These are phyloP conservation scores for Hyles euphorbiae DNA, from an alignment of 1,140 invertebrate species.

Conservation along the genomic window DNA sequence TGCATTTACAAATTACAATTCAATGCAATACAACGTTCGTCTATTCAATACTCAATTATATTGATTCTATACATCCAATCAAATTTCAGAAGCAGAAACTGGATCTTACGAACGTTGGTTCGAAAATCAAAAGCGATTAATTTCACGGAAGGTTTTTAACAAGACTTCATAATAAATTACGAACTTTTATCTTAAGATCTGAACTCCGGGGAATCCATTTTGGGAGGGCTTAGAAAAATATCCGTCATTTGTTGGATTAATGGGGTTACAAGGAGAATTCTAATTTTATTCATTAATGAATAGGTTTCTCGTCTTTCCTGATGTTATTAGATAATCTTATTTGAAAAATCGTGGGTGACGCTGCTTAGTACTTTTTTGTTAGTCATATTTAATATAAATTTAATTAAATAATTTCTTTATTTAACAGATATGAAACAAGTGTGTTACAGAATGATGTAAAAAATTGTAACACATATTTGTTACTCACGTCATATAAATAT, in stretches of 20 bases:
- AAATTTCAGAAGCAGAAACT: background rate
- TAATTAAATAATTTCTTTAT: too few species aligned
- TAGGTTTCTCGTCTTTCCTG: background rate
- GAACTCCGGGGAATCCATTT: constrained; percentile 29
- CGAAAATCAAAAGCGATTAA: constrained; percentile 1
- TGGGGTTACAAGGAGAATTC: constrained; percentile 27
- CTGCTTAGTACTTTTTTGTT: background rate
- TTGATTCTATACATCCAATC: too few species aligned
- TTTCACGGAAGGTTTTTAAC: constrained; percentile 8
- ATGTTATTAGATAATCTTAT: background rate
- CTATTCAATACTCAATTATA: too few species aligned
- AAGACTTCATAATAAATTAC: constrained; percentile 21
- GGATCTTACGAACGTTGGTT: background rate
- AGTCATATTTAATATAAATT: too few species aligned
- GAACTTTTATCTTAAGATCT: constrained; percentile 41
- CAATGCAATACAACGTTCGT: too few species aligned
- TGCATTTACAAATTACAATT: too few species aligned
- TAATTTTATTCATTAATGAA: constrained; percentile 18
- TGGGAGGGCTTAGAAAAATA: constrained; percentile 35
- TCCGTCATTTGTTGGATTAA: constrained; percentile 41
- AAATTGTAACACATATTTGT: too few species aligned
- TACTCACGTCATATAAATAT: too few species aligned
- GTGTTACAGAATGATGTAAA: too few species aligned
- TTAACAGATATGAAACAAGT: too few species aligned
- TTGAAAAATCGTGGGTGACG: background rate